Base-by-base conservation (phyloP, 2,113 vertebrate species). In the Pluvianellus socialis region DNA sequence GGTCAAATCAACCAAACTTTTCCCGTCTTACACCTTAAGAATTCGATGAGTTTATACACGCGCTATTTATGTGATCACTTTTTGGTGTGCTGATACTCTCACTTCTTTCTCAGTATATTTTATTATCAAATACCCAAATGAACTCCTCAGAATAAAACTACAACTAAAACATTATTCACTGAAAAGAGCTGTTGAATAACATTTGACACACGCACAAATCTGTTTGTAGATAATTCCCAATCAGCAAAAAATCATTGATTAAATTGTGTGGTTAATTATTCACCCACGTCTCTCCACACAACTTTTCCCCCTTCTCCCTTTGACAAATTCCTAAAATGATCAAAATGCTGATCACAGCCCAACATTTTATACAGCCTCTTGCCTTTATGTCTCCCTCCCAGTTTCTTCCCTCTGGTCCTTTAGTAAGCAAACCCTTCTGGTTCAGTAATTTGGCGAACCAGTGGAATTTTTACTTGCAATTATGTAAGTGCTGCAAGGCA, bases 341-440 rank as follows among this genome's bases (percentile, higher is more conserved):
- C 85, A 86, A 92, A 96, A 95, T 74, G 71, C 93, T 92, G 88
- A 86, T 71, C 77, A 58, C 65, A 75, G 24, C 52, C 63, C 55
- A 66, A 53, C 47, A 87, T 90, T 91, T 76, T 77, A 70, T 59
- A 76, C 22, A 79, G 62, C 77, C 65, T 86, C 85, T 81, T 0
- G 27, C 45, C 71, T 81, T 86, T 56, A 26, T 21, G 21, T 50
- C 55, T 79, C 33, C 47, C 44, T 74, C 61, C 27, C 28, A 47
- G 44, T 52, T 75, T 72, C 71, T 86, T 86, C 58, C 91, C 88
- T 94, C 67, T 2, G 7, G 62, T 56, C 45, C 58, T 85, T 80
- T 45, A 92, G 83, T 66, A 91, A 97, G 96, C 92, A 96, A 97
- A 87, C 82, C 77, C 81, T 96, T 92, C 94, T 92, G 90, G 92